Evolutionary conservation across 2,113 vertebrate species (phyloP).

Genomic region (Coreoperca whiteheadi): DNA sequence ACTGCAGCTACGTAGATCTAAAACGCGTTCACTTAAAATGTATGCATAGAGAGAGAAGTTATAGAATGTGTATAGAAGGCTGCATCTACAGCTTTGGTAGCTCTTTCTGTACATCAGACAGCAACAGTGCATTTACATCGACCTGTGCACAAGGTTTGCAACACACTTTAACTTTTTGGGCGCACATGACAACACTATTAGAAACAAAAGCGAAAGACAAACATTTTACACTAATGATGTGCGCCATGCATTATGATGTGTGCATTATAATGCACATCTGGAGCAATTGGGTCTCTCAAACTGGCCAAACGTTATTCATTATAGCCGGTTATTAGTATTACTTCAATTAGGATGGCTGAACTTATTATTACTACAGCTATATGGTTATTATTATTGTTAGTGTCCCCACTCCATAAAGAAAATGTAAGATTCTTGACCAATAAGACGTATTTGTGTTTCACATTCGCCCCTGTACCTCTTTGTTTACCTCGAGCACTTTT

Average conservation of each 20-base stretch:
- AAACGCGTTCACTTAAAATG: neutral
- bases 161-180: neutral
- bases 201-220: neutral
- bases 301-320: neutral
- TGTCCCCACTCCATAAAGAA: neutral
- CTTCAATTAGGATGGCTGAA: neutral
- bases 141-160: neutral
- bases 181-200: neutral
- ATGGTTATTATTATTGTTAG: neutral
- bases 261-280: no score
- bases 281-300: neutral
- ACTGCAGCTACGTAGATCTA: no score
- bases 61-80: neutral
- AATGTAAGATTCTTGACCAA: neutral
- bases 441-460: neutral
- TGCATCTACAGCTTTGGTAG: neutral
- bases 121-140: neutral
- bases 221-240: neutral
- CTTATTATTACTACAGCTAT: neutral
- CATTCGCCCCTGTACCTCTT: neutral
- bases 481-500: neutral
- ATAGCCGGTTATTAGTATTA: neutral
- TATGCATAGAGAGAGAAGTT: no score
- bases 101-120: neutral
- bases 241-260: no score